A percentile compares a stretch with the other conserved stretches of the same genome.
phyloP scores from a whole-genome alignment of 2,888 invertebrate species.

The Caenorhabditis sp. region DNA sequence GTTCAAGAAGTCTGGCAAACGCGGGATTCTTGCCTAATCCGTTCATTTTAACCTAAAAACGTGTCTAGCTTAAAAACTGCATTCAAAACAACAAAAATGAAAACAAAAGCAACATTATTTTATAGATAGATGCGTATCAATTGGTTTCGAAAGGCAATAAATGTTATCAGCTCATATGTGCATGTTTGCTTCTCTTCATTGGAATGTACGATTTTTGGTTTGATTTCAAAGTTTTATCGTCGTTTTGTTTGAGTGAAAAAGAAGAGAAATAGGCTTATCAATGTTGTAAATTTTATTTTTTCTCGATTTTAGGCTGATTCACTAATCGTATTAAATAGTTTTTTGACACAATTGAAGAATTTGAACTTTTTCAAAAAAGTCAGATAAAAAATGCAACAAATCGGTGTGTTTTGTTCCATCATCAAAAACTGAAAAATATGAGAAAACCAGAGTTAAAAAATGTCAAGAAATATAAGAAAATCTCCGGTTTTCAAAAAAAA shows the following conservation, averaged over 20 bases:
- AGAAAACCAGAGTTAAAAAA: too few relatives aligned
- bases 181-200: neutral
- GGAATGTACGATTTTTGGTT: neutral
- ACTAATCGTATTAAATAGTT: neutral
- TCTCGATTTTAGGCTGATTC: neutral
- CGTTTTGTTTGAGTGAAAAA: neutral
- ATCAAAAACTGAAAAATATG: too few relatives aligned
- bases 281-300: neutral
- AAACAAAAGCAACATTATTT: neutral
- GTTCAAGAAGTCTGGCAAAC: neutral
- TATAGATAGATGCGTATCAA: neutral
- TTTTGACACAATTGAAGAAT: neutral
- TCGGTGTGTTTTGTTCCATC: too few relatives aligned
- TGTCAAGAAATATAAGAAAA: too few relatives aligned
- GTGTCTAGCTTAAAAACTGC: neutral
- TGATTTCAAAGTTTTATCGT: neutral
- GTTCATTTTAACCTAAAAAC: neutral
- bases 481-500: too few relatives aligned
- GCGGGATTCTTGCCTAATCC: neutral
- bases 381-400: too few relatives aligned
- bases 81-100: neutral
- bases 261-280: neutral
- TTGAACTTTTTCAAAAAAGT: too few relatives aligned
- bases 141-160: neutral
- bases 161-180: neutral